Evolutionary conservation across 2,888 invertebrate genomes (phyloP).

Genomic region (Nephrotoma appendiculata): DNA sequence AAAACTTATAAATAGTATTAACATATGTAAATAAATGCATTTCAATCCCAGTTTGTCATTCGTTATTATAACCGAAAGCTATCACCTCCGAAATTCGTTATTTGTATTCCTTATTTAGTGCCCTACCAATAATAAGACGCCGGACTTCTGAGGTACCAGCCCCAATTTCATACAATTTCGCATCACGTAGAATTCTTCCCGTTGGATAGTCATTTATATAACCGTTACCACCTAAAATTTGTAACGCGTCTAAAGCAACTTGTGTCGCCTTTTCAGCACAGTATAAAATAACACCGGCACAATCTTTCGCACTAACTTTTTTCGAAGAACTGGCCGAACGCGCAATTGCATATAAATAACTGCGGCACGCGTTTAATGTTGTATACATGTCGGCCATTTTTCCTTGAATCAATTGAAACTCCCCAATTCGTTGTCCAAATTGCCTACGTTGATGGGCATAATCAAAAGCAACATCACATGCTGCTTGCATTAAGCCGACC

Average conservation of each 20-base stretch:
- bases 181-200: slow-evolving; percentile 83
- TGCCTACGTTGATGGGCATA: slow-evolving; percentile 95
- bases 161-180: slow-evolving; percentile 97
- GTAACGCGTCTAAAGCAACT: slow-evolving; percentile 82
- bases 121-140: slow-evolving; percentile 78
- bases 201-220: slow-evolving; percentile 96
- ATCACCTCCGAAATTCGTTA: not conserved
- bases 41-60: not conserved
- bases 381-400: slow-evolving; percentile 35
- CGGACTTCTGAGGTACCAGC: slow-evolving; percentile 96
- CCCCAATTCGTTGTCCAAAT: slow-evolving; percentile 76
- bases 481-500: slow-evolving; percentile 90
- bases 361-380: slow-evolving; percentile 78
- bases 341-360: slow-evolving; percentile 85
- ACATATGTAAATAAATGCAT: not conserved
- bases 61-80: not conserved
- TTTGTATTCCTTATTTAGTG: slow-evolving; percentile 69
- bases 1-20: not conserved
- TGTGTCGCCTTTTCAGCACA: slow-evolving; percentile 83
- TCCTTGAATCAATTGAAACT: slow-evolving; percentile 88
- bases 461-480: slow-evolving; percentile 82
- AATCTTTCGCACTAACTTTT: slow-evolving; percentile 70
- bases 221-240: slow-evolving; percentile 95
- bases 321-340: slow-evolving; percentile 60
- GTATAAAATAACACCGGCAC: slow-evolving; percentile 88